These are phyloP conservation scores for Neotragus pygmaeus DNA, from an alignment of 2,113 vertebrate genomes.

Conservation along the genomic window DNA sequence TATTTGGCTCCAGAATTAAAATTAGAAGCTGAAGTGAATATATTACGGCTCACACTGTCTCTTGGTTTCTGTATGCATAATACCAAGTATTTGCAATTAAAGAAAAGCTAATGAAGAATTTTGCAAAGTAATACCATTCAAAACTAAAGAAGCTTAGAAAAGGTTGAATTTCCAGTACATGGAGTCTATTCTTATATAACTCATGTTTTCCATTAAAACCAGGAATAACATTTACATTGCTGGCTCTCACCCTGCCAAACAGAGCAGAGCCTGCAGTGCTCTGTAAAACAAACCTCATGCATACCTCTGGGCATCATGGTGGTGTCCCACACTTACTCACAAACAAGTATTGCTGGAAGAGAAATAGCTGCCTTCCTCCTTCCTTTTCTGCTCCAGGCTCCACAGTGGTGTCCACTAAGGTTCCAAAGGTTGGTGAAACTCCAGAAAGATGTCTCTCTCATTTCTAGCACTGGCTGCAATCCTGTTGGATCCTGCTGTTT, in stretches of 20 bases:
- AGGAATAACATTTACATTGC: neutral
- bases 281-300: neutral
- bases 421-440: neutral
- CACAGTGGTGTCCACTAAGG: neutral
- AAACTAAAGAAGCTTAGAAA: neutral
- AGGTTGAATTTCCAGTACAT: neutral
- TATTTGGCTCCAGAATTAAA: slow-evolving; percentile 50
- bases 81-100: slow-evolving; percentile 47
- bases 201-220: neutral
- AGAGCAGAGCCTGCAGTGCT: neutral
- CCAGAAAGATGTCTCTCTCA: neutral
- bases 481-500: neutral
- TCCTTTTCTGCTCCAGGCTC: neutral
- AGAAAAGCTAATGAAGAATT: slow-evolving; percentile 48
- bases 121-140: neutral
- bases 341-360: neutral
- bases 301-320: neutral
- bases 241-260: neutral
- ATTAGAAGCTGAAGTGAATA: slow-evolving; percentile 57
- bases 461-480: neutral
- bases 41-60: slow-evolving; percentile 45
- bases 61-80: slow-evolving; percentile 15
- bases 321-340: neutral
- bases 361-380: neutral
- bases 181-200: neutral